Evolutionary conservation across 2,888 invertebrate genomes (phyloP).

Genomic region (Suillia variegata): DNA sequence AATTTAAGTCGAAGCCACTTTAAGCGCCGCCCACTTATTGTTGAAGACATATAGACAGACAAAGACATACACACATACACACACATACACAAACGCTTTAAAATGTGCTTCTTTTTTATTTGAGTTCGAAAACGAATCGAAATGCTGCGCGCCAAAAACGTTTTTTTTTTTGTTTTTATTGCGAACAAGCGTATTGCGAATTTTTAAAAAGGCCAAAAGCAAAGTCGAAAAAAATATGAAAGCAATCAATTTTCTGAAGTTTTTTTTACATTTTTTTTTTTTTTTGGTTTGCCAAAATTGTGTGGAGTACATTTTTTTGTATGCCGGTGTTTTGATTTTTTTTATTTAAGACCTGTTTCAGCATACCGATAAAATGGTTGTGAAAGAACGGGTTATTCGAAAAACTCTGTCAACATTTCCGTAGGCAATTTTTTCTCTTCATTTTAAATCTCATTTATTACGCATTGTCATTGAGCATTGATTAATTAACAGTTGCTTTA

Average conservation of each 20-base stretch:
- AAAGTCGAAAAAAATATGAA: constrained; percentile 2
- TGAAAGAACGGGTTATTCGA: not conserved
- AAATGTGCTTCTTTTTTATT: not conserved
- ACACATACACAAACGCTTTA: not conserved
- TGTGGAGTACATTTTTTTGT: too few relatives aligned
- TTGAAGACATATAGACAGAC: not conserved
- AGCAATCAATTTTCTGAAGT: constrained; percentile 6
- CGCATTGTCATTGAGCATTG: too few relatives aligned
- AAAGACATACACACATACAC: not conserved
- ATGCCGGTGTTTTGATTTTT: not conserved
- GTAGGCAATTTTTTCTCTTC: too few relatives aligned
- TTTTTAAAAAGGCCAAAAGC: not conserved
- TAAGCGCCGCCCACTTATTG: constrained; percentile 23
- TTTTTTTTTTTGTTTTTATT: too few relatives aligned
- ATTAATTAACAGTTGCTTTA: too few relatives aligned
- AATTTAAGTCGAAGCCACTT: not conserved
- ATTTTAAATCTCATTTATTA: too few relatives aligned
- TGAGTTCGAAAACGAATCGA: constrained; percentile 18
- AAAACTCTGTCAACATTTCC: too few relatives aligned
- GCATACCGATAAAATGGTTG: constrained; percentile 1
- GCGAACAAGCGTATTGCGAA: not conserved
- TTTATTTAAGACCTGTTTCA: not conserved
- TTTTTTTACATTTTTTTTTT: not conserved
- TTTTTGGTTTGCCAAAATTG: too few relatives aligned
- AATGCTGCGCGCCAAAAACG: constrained; percentile 24